Evolutionary conservation across 2,888 invertebrate genomes (phyloP), one percentile per base, ranked within the genome.

Genomic region (Abrostola triplasia): DNA sequence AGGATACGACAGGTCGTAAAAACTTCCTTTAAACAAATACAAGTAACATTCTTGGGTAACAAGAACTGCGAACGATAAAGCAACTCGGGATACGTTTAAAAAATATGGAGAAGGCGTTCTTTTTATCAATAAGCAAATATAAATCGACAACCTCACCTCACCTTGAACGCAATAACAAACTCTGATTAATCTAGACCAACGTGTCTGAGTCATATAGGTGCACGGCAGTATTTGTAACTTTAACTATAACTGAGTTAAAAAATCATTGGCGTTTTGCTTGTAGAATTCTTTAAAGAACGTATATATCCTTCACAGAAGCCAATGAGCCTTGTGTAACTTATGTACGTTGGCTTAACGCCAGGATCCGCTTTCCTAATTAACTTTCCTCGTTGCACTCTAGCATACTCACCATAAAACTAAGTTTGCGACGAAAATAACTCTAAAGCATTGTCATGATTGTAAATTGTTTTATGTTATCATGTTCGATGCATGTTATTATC

Each of bases 161-260:
- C 87, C 87, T 87, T 87, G 84, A 77, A 74, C 80, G 76, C 77
- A 82, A 76, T 77, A 60, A 60, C 70, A 66, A 79, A 77, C 68
- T 79, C 69, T 66, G 75, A 77, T 77, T 75, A 78, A 81, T 81
- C 79, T 80, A 70, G 73, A 83, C 50, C 71, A 65, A 65, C 67
- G 72, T 63, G 57, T 63, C 66, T 79, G 80, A 84, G 64, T 81
- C 81, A 83, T 78, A 72, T 57, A 75, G 52, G 67, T 47, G 44
- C 12, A 70, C 49, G 38, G 47, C 48, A 40, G 53, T 36, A 44
- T 60, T 49, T 49, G 53, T 40, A 70, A 59, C 58, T 70, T 61
- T 35, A 61, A 66, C 49, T 49, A 66, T 42, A 13, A 38, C 49
- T 47, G 35, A 36, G 50, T 47, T 47, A 50, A 36, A 51, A 42